Conservation (phyloP, 2,113 vertebrate genomes). For the Accipiter cooperii region DNA sequence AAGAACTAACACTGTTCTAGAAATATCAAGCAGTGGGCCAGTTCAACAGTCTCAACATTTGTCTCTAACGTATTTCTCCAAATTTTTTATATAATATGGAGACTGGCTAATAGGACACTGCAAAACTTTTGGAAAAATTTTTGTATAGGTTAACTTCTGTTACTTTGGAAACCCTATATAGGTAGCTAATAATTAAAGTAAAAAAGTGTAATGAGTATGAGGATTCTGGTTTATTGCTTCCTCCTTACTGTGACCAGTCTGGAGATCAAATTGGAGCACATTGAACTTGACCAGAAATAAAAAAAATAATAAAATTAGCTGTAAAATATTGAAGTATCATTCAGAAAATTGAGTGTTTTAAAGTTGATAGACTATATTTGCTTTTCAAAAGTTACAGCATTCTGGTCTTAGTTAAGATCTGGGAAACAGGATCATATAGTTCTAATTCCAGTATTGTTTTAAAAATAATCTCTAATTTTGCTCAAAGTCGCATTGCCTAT, state of each 20-base stretch:
- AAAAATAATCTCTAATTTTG: conserved; percentile 42
- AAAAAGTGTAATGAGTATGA: not conserved
- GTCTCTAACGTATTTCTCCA: conserved; percentile 45
- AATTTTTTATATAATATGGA: conserved; percentile 21
- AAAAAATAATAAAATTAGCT: not conserved
- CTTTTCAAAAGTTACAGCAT: not conserved
- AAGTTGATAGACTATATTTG: not conserved
- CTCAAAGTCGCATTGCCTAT: conserved; percentile 7
- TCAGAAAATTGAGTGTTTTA: conserved; percentile 11
- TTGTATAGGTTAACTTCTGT: conserved; percentile 2
- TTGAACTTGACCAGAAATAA: conserved; percentile 32
- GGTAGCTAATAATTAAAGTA: conserved; percentile 14
- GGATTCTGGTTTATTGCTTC: conserved; percentile 35
- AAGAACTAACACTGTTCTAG: conserved; percentile 67
- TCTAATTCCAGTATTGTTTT: conserved; percentile 34
- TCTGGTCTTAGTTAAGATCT: conserved; percentile 51
- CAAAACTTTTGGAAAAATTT: conserved; percentile 32
- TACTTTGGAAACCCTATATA: conserved; percentile 24
- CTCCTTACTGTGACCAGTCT: conserved; percentile 9
- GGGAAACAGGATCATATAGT: conserved; percentile 59
- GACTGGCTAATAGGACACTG: conserved; percentile 55
- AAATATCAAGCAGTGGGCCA: conserved; percentile 50
- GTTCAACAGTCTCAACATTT: conserved; percentile 45
- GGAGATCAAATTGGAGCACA: conserved; percentile 30
- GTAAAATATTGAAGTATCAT: not conserved